phyloP scores from a whole-genome alignment of 2,888 invertebrate genomes.

The Lepidochitona cinerea region DNA sequence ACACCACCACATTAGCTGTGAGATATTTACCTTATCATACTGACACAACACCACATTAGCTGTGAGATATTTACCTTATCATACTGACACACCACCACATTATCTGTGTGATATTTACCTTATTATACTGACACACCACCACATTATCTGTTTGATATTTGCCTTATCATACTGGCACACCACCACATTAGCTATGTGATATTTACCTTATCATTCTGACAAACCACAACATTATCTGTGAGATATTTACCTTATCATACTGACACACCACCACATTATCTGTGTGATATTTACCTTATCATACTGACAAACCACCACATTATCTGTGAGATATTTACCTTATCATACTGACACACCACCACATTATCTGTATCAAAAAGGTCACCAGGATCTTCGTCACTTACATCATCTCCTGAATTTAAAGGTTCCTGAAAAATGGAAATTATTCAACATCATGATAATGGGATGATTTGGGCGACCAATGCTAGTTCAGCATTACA shows the following conservation, averaged over 20 bases:
- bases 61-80: not conserved
- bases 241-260: not conserved
- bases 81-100: not conserved
- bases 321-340: slow-evolving; percentile 77
- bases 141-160: not conserved
- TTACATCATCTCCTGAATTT: slow-evolving; percentile 97
- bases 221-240: not conserved
- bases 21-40: not conserved
- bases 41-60: not conserved
- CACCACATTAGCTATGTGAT: not conserved
- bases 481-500: no score
- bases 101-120: not conserved
- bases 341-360: slow-evolving; percentile 99
- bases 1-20: not conserved
- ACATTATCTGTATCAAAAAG: slow-evolving; percentile 99
- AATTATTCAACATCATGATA: no score
- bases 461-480: no score
- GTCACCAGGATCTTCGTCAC: slow-evolving; percentile 90
- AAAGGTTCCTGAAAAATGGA: slow-evolving; percentile 87
- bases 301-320: not conserved
- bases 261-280: not conserved
- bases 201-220: not conserved
- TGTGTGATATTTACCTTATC: not conserved
- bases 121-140: not conserved
- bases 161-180: not conserved